Percentiles rank a stretch among this genome's conserved stretches.
Conservation (phyloP, 2,888 invertebrate species). For the Metacarcinus magister region DNA sequence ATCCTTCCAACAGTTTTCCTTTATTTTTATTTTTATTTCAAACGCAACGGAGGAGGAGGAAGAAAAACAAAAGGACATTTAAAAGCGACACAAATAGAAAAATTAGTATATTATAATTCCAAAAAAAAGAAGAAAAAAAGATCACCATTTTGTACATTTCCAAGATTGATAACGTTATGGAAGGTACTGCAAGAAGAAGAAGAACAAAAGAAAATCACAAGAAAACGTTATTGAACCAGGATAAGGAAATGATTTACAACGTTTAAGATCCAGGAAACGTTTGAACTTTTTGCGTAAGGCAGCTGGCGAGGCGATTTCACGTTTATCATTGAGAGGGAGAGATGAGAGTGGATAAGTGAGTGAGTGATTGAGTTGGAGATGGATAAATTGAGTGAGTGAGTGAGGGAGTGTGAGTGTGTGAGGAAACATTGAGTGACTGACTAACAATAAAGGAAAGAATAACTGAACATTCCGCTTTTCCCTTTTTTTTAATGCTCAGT, state of each 20-base stretch:
- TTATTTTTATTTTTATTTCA: neutral
- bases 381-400: slow-evolving; percentile 6
- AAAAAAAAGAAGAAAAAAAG: neutral
- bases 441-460: neutral
- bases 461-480: neutral
- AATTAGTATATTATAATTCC: neutral
- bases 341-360: too few relatives aligned
- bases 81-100: neutral
- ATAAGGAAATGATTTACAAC: too few relatives aligned
- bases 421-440: neutral
- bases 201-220: too few relatives aligned
- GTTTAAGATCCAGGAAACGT: neutral
- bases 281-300: neutral
- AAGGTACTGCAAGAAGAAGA: neutral
- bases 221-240: neutral
- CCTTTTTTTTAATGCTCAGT: slow-evolving; percentile 63
- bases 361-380: neutral
- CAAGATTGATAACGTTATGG: neutral
- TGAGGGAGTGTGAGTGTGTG: slow-evolving; percentile 29
- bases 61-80: neutral
- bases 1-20: neutral
- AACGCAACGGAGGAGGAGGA: neutral
- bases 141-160: neutral
- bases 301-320: neutral
- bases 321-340: neutral